Base-by-base conservation (phyloP, 2,113 vertebrate genomes). In the Brevimyrus niger region DNA sequence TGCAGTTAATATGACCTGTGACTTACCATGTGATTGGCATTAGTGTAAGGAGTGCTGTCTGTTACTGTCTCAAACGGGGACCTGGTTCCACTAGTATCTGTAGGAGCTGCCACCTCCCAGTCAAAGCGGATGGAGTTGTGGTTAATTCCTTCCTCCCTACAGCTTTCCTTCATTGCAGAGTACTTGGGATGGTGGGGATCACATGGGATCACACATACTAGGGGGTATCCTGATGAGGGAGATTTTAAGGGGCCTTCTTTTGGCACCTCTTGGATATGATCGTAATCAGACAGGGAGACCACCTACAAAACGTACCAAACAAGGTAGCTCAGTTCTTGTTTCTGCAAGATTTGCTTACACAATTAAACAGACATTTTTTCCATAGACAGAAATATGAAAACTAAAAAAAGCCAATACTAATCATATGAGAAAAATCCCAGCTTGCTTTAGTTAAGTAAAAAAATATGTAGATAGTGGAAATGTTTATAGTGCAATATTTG, bases 61-160 rank as follows among this genome's bases (percentile, higher is more conserved):
- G 98, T 98, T 89, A 99, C 95, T 0, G 98, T 99, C 94, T 99
- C 98, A 6, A 99, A 99, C 0, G 98, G 98, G 0, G 98, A 98
- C 0, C 98, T 95, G 47, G 98, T 97, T 0, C 98, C 98, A 0
- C 91, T 98, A 87, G 96, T 94, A 3, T 99, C 98, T 0, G 97
- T 99, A 42, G 98, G 98, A 0, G 98, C 93, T 0, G 98, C 98
- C n/a, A 99, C 98, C 84, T 99, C 98, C 98, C 98, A 99, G 92
- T 96, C 97, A 94, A 99, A 99, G 95, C 96, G 97, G 0, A 99
- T 93, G 0, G 98, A 97, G 0, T 96, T 97, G 93, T 98, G 98
- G 94, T 99, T 99, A 95, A 99, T 98, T 1, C 98, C 98, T 0
- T 98, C 98, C 91, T 99, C 98, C 0, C 92, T 27, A 35, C 98